Evolutionary conservation across 2,888 invertebrate species (phyloP).

Genomic region (Drosophila eohydei): DNA sequence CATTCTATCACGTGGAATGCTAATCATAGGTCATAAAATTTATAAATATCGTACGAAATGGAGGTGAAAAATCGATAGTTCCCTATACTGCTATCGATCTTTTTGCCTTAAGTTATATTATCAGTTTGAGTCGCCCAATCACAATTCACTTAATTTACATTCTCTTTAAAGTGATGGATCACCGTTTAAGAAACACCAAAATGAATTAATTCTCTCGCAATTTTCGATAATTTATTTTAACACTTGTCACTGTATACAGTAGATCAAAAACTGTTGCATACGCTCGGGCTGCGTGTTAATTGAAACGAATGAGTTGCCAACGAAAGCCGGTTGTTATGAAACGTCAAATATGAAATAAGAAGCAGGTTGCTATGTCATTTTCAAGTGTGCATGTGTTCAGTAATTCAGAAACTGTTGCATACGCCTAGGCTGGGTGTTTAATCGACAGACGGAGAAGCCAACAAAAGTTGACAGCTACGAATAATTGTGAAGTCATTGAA

Average conservation of each 20-base stretch:
- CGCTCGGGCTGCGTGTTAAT: background rate
- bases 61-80: background rate
- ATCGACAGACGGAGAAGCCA: background rate
- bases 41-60: background rate
- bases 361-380: background rate
- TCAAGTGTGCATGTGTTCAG: background rate
- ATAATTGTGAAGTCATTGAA: background rate
- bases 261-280: constrained; percentile 4
- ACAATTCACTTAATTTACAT: background rate
- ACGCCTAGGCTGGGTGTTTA: background rate
- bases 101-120: background rate
- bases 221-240: too few species aligned
- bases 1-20: constrained; percentile 33
- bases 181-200: background rate
- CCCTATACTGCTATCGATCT: background rate
- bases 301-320: background rate
- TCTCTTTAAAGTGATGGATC: background rate
- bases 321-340: background rate
- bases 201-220: too few species aligned
- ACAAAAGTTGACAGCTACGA: background rate
- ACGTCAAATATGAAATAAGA: background rate
- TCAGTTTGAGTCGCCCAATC: background rate
- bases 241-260: too few species aligned
- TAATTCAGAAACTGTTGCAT: background rate
- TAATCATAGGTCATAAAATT: background rate